Conservation (phyloP, 1,140 invertebrate species). For the Eueides isabella region DNA sequence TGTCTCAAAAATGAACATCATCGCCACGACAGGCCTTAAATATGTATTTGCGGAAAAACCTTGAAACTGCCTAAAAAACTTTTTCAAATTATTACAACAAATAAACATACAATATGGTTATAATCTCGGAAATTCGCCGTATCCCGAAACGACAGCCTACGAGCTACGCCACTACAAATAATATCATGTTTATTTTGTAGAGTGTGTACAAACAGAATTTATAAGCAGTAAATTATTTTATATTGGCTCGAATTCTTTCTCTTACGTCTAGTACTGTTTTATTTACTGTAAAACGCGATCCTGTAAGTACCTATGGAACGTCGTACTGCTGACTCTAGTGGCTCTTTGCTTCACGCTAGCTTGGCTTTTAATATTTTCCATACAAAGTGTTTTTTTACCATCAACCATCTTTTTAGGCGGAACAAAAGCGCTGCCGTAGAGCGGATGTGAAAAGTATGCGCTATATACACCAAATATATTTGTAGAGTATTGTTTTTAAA, state of each 20-base stretch:
- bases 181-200: background rate
- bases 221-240: background rate
- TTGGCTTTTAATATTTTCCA: conserved; percentile 16
- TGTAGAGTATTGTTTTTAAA: background rate
- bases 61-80: background rate
- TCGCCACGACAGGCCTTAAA: too few species aligned
- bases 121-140: background rate
- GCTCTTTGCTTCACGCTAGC: background rate
- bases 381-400: conserved; percentile 9
- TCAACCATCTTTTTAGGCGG: conserved; percentile 1
- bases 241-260: background rate
- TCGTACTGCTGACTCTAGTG: too few species aligned
- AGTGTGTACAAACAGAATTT: background rate
- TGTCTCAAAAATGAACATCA: too few species aligned
- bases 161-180: background rate
- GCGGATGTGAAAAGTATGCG: conserved; percentile 6
- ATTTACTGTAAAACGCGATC: background rate
- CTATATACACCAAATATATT: conserved; percentile 7
- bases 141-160: background rate
- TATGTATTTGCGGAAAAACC: too few species aligned
- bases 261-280: background rate
- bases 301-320: background rate
- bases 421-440: conserved; percentile 1
- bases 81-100: too few species aligned
- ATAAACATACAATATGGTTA: background rate